Evolutionary conservation across 2,113 vertebrate species (phyloP).

Genomic region (Grus americana): DNA sequence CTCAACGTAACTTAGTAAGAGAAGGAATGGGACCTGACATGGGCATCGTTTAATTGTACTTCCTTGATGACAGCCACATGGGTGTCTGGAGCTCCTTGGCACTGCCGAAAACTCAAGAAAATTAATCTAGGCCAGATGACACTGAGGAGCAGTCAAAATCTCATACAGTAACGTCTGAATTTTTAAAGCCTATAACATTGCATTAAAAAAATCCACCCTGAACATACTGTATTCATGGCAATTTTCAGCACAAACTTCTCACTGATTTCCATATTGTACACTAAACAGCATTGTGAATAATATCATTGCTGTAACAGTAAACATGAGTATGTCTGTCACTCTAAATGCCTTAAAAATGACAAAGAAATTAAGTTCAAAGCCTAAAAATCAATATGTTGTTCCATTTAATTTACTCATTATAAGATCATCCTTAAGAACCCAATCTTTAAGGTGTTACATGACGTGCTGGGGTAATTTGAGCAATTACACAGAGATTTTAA

Average conservation of each 20-base stretch:
- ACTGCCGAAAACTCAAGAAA: not conserved
- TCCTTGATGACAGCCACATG: not conserved
- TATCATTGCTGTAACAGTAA: not conserved
- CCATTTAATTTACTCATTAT: constrained; percentile 10
- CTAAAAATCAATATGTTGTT: constrained; percentile 52
- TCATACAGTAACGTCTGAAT: not conserved
- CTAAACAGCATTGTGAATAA: not conserved
- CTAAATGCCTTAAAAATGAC: constrained; percentile 22
- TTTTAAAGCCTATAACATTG: not conserved
- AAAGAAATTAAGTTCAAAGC: not conserved
- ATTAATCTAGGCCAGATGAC: not conserved
- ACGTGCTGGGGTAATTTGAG: not conserved
- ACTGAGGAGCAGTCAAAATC: not conserved
- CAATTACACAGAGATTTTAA: constrained; percentile 11
- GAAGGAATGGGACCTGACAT: not conserved
- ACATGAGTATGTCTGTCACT: not conserved
- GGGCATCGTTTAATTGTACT: not conserved
- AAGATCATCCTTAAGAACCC: not conserved
- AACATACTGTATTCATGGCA: not conserved
- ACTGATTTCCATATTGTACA: not conserved
- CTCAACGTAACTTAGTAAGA: not conserved
- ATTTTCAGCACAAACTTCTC: not conserved
- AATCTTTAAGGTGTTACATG: not conserved
- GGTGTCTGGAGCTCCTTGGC: not conserved
- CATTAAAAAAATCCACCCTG: not conserved